Conservation (phyloP, 2,797 vertebrate genomes). For the Ptychadena robeensis region DNA sequence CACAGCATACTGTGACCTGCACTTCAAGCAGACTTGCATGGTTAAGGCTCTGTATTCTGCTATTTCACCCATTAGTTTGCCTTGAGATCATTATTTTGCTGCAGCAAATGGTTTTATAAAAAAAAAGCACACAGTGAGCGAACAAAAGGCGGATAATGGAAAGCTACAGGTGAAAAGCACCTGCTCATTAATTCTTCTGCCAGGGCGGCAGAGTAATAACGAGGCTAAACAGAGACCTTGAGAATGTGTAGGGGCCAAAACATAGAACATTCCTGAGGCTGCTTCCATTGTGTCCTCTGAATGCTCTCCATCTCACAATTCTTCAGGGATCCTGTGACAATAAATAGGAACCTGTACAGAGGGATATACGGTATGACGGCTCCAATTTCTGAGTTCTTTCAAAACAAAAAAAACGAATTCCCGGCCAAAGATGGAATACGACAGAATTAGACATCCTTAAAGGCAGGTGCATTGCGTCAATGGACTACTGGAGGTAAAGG, state of each 20-base stretch:
- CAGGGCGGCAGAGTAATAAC: background rate
- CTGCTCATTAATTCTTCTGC: background rate
- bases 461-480: no score
- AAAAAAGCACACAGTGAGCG: background rate
- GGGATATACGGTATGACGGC: background rate
- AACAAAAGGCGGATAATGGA: background rate
- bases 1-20: conserved; percentile 23
- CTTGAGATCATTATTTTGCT: background rate
- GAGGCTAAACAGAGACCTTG: background rate
- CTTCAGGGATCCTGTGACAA: background rate
- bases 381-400: background rate
- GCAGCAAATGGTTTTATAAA: background rate
- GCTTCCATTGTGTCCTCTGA: background rate
- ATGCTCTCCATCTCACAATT: no score
- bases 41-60: background rate
- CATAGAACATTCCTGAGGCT: background rate
- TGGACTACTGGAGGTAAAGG: no score
- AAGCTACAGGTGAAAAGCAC: background rate
- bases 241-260: background rate
- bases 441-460: no score
- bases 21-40: background rate
- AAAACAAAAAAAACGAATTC: no score
- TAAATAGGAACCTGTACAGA: background rate
- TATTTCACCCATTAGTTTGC: no score
- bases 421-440: no score